These are phyloP conservation scores for Gymnothorax reevesii DNA, from an alignment of 2,797 vertebrate species.

Conservation along the genomic window DNA sequence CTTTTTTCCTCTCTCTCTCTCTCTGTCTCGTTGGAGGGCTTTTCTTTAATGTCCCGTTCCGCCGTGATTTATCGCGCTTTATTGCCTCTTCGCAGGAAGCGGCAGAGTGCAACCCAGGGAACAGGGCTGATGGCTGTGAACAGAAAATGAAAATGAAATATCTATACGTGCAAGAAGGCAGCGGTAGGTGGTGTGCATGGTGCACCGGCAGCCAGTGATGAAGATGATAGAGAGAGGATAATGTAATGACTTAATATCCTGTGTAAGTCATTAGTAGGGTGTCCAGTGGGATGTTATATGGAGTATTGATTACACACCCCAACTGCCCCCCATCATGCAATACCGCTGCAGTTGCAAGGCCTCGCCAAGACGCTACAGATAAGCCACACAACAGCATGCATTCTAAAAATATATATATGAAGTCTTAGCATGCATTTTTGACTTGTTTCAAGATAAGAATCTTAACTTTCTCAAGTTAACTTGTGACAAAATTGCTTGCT, in stretches of 20 bases:
- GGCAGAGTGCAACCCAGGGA: neutral
- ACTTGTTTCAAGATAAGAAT: too few relatives aligned
- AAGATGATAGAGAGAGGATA: neutral
- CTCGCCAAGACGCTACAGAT: neutral
- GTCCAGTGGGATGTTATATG: neutral
- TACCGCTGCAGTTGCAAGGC: neutral
- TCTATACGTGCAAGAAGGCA: neutral
- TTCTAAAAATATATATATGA: too few relatives aligned
- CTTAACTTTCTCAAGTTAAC: too few relatives aligned
- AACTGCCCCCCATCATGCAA: neutral
- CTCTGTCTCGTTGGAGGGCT: neutral
- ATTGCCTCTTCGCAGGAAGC: neutral
- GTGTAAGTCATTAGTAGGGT: neutral
- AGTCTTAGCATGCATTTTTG: too few relatives aligned
- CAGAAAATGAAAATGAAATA: constrained; percentile 1
- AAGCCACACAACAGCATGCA: neutral
- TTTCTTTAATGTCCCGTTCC: constrained; percentile 8
- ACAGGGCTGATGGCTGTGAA: neutral
- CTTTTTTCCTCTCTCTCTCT: too few relatives aligned
- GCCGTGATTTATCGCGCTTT: constrained; percentile 22
- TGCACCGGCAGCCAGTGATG: neutral
- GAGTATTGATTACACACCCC: neutral
- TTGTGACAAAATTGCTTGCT: too few relatives aligned
- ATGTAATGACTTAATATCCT: neutral
- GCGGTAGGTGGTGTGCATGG: neutral